A percentile compares a stretch with the other conserved stretches of the same genome.
Evolutionary conservation across 2,797 vertebrate species (phyloP).

Genomic region (Notolabrus celidotus): DNA sequence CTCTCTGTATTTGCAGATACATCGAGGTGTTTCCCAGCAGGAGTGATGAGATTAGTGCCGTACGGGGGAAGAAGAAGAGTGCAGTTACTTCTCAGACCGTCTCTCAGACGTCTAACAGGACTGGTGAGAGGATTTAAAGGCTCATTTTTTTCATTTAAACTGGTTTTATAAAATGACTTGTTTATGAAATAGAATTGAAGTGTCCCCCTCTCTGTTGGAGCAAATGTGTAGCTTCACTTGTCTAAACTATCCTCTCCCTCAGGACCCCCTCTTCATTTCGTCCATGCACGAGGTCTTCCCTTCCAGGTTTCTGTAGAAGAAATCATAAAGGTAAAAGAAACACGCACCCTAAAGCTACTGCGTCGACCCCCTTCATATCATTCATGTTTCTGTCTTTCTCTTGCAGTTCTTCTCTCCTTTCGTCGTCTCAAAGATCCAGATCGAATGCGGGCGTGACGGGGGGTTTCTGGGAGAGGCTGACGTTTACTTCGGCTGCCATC

Average conservation of each 20-base stretch:
- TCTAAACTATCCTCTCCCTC: not conserved
- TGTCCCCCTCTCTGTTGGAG: too few species aligned
- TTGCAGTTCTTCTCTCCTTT: slow-evolving; percentile 93
- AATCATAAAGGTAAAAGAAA: slow-evolving; percentile 84
- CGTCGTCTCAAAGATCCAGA: slow-evolving; percentile 84
- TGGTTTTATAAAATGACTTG: too few species aligned
- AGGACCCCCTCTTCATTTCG: slow-evolving; percentile 58
- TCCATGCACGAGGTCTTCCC: slow-evolving; percentile 92
- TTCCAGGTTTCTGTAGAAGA: slow-evolving; percentile 86
- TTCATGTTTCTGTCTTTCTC: not conserved
- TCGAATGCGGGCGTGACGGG: slow-evolving; percentile 88
- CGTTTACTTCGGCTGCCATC: slow-evolving; percentile 86
- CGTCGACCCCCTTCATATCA: too few species aligned
- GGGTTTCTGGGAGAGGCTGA: slow-evolving; percentile 89
- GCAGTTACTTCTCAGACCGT: not conserved
- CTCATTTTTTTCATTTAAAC: too few species aligned
- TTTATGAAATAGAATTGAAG: too few species aligned
- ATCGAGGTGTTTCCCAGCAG: slow-evolving; percentile 93
- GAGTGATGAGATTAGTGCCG: slow-evolving; percentile 77
- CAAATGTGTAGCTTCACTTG: too few species aligned
- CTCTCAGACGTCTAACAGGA: not conserved
- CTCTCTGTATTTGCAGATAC: slow-evolving; percentile 82
- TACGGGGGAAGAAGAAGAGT: not conserved
- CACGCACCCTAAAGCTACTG: too few species aligned
- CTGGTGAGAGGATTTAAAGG: slow-evolving; percentile 32